Evolutionary conservation across 2,888 invertebrate species (phyloP).

Genomic region (Leptothorax acervorum): DNA sequence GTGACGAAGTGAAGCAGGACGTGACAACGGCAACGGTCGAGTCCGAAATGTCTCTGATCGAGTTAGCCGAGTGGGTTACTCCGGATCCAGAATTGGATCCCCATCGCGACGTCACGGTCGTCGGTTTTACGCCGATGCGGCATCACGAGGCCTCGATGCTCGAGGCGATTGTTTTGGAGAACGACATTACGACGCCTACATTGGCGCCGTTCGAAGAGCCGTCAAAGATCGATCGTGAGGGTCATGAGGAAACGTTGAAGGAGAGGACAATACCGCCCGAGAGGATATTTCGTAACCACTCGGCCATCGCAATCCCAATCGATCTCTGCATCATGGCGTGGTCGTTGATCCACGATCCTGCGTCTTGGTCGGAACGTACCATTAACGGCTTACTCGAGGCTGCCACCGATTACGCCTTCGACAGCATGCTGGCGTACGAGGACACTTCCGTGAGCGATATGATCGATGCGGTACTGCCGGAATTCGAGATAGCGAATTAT

Average conservation of each 20-base stretch:
- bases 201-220: constrained; percentile 75
- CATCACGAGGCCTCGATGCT: constrained; percentile 78
- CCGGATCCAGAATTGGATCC: constrained; percentile 57
- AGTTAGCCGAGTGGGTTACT: constrained; percentile 77
- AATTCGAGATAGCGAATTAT: constrained; percentile 82
- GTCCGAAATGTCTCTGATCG: constrained; percentile 74
- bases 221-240: constrained; percentile 1
- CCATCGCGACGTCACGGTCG: constrained; percentile 64
- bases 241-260: background rate
- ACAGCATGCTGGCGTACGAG: constrained; percentile 76
- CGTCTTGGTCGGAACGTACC: constrained; percentile 79
- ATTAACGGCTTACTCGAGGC: constrained; percentile 80
- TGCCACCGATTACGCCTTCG: constrained; percentile 75
- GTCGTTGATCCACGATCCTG: constrained; percentile 82
- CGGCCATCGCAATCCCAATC: constrained; percentile 75
- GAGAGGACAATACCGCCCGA: constrained; percentile 69
- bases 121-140: constrained; percentile 76
- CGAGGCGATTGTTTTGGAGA: constrained; percentile 79
- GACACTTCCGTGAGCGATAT: constrained; percentile 77
- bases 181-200: constrained; percentile 77
- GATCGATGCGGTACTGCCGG: constrained; percentile 75
- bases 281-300: constrained; percentile 75
- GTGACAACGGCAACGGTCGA: constrained; percentile 23
- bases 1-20: constrained; percentile 1
- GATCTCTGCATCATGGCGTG: constrained; percentile 83